A percentile compares a stretch with the other conserved stretches of the same genome.
Conservation (phyloP, 2,888 invertebrate genomes). For the Autographa gamma region DNA sequence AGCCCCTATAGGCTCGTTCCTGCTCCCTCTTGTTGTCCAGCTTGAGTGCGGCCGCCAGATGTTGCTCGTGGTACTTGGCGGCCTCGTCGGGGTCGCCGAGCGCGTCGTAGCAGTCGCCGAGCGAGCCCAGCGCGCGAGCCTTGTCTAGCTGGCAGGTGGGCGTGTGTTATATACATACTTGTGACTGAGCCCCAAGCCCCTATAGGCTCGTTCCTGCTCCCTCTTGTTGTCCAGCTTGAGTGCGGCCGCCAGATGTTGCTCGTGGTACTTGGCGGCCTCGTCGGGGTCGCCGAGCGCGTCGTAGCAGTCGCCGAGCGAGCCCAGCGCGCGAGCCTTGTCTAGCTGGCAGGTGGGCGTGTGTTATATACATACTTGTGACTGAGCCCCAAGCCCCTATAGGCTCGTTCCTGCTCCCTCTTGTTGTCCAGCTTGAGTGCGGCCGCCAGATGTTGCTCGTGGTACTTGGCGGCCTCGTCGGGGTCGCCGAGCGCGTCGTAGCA, state of each 20-base stretch:
- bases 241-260: slow-evolving; percentile 95
- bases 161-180: slow-evolving; percentile 88
- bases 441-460: slow-evolving; percentile 97
- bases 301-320: slow-evolving; percentile 98
- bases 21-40: no score
- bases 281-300: slow-evolving; percentile 97
- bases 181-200: slow-evolving; percentile 94
- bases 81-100: no score
- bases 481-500: slow-evolving; percentile 98
- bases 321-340: slow-evolving; percentile 95
- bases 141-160: slow-evolving; percentile 94
- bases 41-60: no score
- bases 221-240: slow-evolving; percentile 93
- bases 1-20: no score
- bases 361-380: slow-evolving; percentile 90
- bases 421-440: slow-evolving; percentile 94
- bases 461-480: slow-evolving; percentile 97
- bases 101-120: no score
- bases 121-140: slow-evolving; percentile 95
- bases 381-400: slow-evolving; percentile 95
- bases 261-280: slow-evolving; percentile 97
- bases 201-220: slow-evolving; percentile 97
- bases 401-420: slow-evolving; percentile 95
- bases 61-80: no score
- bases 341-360: slow-evolving; percentile 93